Conservation (phyloP, 92 coral and sea anemone species). For the Zoanthus sociatus region DNA sequence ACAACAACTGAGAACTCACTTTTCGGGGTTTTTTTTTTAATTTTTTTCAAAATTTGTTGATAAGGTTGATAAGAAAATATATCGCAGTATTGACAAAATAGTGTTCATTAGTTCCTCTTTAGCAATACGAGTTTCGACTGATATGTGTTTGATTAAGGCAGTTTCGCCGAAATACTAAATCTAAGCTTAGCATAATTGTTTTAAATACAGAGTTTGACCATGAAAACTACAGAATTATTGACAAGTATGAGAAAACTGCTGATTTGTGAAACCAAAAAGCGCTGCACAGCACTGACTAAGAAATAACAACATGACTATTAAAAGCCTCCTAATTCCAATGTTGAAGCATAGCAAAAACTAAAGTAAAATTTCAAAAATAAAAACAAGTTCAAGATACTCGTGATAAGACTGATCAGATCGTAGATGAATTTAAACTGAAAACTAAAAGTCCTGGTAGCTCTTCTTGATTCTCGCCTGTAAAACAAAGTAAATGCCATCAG, state of each 20-base stretch:
- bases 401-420: no score
- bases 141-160: background rate
- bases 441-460: no score
- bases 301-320: no score
- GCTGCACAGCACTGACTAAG: background rate
- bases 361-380: no score
- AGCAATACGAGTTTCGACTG: background rate
- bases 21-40: background rate
- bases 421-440: no score
- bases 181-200: background rate
- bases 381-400: no score
- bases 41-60: background rate
- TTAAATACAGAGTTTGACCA: background rate
- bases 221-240: background rate
- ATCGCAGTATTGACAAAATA: background rate
- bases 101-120: background rate
- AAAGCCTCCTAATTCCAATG: no score
- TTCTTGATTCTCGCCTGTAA: no score
- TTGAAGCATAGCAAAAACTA: no score
- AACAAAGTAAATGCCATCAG: no score
- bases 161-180: background rate
- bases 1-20: background rate
- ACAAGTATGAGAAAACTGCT: background rate
- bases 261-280: background rate
- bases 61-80: no score